Base-by-base conservation (phyloP, 2,797 vertebrate genomes). In the Leucoraja ocellata region DNA sequence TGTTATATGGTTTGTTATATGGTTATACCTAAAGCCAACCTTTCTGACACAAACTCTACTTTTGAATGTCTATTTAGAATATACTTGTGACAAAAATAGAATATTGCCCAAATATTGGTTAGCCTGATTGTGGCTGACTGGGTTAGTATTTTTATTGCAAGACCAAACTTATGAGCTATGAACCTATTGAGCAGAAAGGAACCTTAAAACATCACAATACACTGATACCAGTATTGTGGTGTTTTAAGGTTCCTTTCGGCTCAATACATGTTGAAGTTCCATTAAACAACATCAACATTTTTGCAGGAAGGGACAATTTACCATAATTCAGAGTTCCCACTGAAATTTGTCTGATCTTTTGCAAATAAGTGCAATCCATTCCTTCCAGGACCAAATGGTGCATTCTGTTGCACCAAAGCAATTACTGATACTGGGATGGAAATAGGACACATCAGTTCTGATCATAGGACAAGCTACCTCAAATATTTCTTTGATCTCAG, bases 291-390 rank as follows among this genome's bases (percentile, higher is more conserved):
- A 25, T 21, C 10, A 94, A 74, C 77, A 78, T 93, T 93, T 93
- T 92, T 94, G 93, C 92, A 93, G 93, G 93, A 94, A 94, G 93
- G 91, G 93, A 94, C 0, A 92, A 46, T 93, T 91, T 93, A 5
- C 93, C 94, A 7, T 93, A 94, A 77, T 83, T 93, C 61, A 78
- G 93, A 93, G 93, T 93, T 94, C 93, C 14, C 14, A 93, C 94
- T 94, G 90, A 94, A 95, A 94, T 94, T 94, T 92, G 94, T 23
- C 93, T 1, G 4, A 39, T 93, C 23, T 76, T 94, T 6, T 94
- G 94, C 79, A 84, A 93, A 93, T 93, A 93, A 93, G 93, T 94
- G 10, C 90, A 54, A 16, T 92, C 71, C 92, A 93, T 94, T 94
- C 95, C 93, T 93, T 94, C 94, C 88, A 93, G 86, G 94, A 93